These are phyloP conservation scores for Neria commutata DNA, from an alignment of 2,888 invertebrate species.

Conservation along the genomic window DNA sequence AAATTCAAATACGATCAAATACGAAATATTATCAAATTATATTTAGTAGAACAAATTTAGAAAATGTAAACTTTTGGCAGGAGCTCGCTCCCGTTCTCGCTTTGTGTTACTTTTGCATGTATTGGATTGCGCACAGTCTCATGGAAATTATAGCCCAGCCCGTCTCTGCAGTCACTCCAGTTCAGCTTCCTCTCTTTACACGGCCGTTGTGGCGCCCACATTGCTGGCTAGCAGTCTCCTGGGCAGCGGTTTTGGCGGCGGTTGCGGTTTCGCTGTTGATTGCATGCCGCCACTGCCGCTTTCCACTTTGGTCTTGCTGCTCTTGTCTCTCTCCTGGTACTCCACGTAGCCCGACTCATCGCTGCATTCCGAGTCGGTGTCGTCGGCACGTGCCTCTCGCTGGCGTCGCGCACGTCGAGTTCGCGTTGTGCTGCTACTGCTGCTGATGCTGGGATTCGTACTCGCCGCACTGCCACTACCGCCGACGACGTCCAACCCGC, in stretches of 20 bases:
- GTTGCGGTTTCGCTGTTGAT: conserved; percentile 35
- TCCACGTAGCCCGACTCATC: conserved; percentile 93
- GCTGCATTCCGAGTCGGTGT: conserved; percentile 80
- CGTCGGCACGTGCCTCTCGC: conserved; percentile 28
- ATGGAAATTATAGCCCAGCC: too few species aligned
- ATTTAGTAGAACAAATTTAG: too few species aligned
- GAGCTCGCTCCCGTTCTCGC: too few species aligned
- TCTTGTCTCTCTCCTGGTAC: conserved; percentile 63
- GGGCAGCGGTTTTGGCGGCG: conserved; percentile 53
- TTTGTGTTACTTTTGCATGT: too few species aligned
- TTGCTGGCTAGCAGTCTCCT: conserved; percentile 40
- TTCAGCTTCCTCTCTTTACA: conserved; percentile 10
- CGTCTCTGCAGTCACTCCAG: not conserved
- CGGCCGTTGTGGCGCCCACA: conserved; percentile 38
- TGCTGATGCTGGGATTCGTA: conserved; percentile 18
- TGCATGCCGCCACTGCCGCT: conserved; percentile 1
- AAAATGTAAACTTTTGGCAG: too few species aligned
- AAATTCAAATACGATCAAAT: too few species aligned
- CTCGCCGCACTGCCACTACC: conserved; percentile 1
- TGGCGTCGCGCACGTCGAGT: conserved; percentile 12
- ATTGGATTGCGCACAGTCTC: conserved; percentile 19
- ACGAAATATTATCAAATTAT: too few species aligned
- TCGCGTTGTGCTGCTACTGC: conserved; percentile 1
- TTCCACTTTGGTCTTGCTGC: not conserved
- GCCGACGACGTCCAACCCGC: conserved; percentile 29